phyloP scores from a whole-genome alignment of 2,113 vertebrate genomes.

The Propithecus coquereli region DNA sequence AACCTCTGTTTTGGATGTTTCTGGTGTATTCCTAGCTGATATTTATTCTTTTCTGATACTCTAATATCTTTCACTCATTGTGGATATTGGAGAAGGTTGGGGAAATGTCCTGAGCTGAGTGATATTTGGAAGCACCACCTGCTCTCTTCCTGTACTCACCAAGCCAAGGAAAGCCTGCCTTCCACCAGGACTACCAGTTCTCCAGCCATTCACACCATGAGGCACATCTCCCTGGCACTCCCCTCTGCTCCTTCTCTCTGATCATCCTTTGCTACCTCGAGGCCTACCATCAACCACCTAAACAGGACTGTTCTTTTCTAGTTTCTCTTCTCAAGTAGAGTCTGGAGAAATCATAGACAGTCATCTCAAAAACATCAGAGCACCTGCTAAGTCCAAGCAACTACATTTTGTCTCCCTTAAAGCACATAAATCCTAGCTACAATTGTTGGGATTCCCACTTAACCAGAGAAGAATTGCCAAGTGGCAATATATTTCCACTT shows the following conservation, averaged over 20 bases:
- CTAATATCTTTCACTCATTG: background rate
- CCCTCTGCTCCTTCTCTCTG: background rate
- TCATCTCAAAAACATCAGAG: background rate
- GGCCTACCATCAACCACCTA: background rate
- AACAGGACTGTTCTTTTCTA: background rate
- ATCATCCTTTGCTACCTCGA: background rate
- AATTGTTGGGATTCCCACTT: background rate
- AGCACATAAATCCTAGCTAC: background rate
- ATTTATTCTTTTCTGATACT: background rate
- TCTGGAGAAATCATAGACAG: background rate
- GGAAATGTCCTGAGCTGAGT: background rate
- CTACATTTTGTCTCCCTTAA: background rate
- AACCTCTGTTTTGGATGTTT: background rate
- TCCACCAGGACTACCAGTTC: background rate
- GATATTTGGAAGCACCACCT: background rate
- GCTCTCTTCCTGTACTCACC: background rate
- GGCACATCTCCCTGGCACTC: too few relatives aligned
- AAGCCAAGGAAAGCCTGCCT: background rate
- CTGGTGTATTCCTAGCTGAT: background rate
- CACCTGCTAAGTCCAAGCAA: background rate
- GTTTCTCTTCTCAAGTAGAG: background rate
- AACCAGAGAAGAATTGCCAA: background rate
- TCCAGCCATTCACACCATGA: background rate
- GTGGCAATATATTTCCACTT: background rate
- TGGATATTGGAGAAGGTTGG: background rate